Conservation (phyloP, 2,113 vertebrate genomes). For the Leiothrix lutea region DNA sequence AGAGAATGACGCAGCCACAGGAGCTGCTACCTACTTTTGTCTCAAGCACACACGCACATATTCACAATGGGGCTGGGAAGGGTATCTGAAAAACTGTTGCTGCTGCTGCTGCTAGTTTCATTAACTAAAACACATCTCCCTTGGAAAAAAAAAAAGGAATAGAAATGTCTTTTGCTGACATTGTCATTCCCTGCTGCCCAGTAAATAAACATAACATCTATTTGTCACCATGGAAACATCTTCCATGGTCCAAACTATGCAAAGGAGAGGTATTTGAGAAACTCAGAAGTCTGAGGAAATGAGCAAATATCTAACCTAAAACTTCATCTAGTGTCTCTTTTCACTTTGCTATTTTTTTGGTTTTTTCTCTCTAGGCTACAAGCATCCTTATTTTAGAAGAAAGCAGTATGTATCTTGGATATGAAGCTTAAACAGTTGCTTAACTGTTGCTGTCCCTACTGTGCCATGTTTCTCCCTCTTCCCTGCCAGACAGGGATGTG, state of each 20-base stretch:
- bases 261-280: constrained; percentile 61
- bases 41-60: accelerated
- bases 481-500: constrained; percentile 28
- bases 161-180: constrained; percentile 69
- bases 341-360: neutral
- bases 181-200: constrained; percentile 66
- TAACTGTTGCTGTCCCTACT: neutral
- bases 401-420: constrained; percentile 40
- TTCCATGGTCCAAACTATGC: constrained; percentile 52
- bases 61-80: neutral
- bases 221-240: constrained; percentile 76
- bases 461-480: neutral
- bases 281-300: constrained; percentile 50
- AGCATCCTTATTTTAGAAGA: constrained; percentile 34
- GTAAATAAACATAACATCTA: constrained; percentile 74
- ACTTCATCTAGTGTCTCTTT: constrained; percentile 40
- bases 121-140: constrained; percentile 63
- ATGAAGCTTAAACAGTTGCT: constrained; percentile 44
- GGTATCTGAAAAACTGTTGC: constrained; percentile 22
- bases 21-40: constrained; percentile 31
- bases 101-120: constrained; percentile 58
- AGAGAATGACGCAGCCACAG: constrained; percentile 13
- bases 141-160: constrained; percentile 19
- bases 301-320: constrained; percentile 33
- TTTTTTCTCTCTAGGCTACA: neutral